Percentiles rank a stretch among this genome's conserved stretches.
These are phyloP conservation scores for Crematogaster levior DNA, from an alignment of 2,888 invertebrate species.

Conservation along the genomic window DNA sequence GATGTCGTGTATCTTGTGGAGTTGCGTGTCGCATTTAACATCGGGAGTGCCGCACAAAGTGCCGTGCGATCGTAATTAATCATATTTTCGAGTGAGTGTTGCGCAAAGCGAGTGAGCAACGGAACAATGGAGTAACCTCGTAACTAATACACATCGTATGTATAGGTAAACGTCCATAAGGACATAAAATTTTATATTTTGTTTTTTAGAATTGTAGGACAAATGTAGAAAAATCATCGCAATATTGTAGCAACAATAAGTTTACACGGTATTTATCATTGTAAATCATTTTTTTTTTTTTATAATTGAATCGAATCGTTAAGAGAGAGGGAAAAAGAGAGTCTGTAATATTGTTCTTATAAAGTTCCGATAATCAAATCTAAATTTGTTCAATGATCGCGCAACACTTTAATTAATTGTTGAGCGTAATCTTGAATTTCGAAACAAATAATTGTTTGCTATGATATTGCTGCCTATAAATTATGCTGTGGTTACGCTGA, in stretches of 20 bases:
- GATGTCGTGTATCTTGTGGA: neutral
- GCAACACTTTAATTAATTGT: constrained; percentile 1
- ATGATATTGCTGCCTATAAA: neutral
- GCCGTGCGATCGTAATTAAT: no score
- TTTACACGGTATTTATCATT: neutral
- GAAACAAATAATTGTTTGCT: neutral
- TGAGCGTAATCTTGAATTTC: neutral
- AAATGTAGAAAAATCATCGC: neutral
- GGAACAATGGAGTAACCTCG: neutral
- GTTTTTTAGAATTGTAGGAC: neutral
- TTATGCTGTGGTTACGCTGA: neutral
- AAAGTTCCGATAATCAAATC: neutral
- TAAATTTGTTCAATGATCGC: neutral
- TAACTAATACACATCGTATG: neutral
- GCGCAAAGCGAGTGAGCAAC: neutral
- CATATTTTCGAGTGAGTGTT: constrained; percentile 10
- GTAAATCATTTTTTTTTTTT: neutral
- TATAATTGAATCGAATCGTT: no score
- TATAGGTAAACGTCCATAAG: neutral
- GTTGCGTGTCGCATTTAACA: neutral
- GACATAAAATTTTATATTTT: neutral
- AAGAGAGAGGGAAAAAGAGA: neutral
- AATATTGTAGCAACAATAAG: neutral
- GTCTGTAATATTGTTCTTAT: neutral
- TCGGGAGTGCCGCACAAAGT: neutral